Evolutionary conservation across 2,113 vertebrate species (phyloP).

Genomic region (Atlantisia rogersi): DNA sequence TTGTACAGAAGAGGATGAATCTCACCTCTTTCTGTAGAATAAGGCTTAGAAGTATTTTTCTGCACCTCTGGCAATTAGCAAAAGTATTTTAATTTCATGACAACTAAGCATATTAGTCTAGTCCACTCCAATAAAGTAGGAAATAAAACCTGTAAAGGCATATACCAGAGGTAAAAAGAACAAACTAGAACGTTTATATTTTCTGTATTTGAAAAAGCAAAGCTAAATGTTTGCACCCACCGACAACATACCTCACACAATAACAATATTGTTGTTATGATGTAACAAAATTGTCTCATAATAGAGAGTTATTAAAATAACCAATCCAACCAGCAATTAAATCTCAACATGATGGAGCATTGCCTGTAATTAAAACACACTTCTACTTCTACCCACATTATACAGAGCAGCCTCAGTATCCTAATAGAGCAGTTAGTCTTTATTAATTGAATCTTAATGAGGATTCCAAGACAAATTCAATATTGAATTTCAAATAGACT

Average conservation of each 20-base stretch:
- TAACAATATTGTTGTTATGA: background rate
- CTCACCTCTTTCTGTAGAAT: background rate
- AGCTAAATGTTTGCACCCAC: background rate
- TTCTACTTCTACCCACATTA: background rate
- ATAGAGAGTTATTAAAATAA: background rate
- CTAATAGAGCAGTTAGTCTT: background rate
- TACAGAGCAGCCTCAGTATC: background rate
- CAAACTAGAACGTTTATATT: background rate
- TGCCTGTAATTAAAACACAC: constrained; percentile 23
- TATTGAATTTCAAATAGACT: background rate
- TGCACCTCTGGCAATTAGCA: background rate
- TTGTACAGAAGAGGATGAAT: background rate
- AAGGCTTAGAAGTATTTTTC: background rate
- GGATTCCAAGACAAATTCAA: background rate
- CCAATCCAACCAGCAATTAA: constrained; percentile 16
- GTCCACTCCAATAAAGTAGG: background rate
- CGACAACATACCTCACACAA: background rate
- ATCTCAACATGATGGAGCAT: background rate
- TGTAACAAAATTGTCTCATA: background rate
- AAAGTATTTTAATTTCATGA: background rate
- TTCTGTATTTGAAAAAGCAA: background rate
- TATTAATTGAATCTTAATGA: constrained; percentile 35
- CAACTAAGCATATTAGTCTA: background rate
- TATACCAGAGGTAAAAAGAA: background rate
- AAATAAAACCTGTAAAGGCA: background rate